Evolutionary conservation across 2,888 invertebrate species (phyloP), one percentile per base, ranked within the genome.

Genomic region (Conops quadrifasciatus): DNA sequence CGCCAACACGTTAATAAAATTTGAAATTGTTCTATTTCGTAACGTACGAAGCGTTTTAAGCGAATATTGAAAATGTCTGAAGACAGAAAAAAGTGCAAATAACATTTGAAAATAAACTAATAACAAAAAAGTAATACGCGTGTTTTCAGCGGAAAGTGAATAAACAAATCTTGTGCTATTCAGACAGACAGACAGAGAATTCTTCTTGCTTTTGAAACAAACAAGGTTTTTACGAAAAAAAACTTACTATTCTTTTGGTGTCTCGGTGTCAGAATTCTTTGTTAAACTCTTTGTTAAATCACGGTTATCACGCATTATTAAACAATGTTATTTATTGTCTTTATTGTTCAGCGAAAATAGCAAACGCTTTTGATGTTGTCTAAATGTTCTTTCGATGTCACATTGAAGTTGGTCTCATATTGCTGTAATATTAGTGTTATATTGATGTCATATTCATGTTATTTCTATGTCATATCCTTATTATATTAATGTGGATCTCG

Each of bases 311-410:
- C 49, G 58, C 47, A 58, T 67, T 58, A 67, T 58, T 58, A 26
- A 36, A 56, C 24, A 45, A 45, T 26, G 5, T 36, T 36, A 36
- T 36, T 36, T 36, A 36, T 36, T 36, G 36, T 36, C 36, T 9
- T 7, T 9, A 36, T 7, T 36, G 36, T 36, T 36, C 36, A 28
- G 13, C 11, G 9, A 58, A 15, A 28, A 26, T 58, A 3, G 16
- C 62, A 49, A 51, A 62, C 51, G 68, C 62, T 68, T 68, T 68
- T n/a, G 47, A 68, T 68, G 68, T 68, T 59, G 21, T 60, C 60
- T 60, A 19, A 21, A 47, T 62, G 24, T 60, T 49, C 21, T 59
- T n/a, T 60, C 49, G 15, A 13, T 66, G 19, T 19, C 19, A 30
- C 28, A 53, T 67, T 49, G 49, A 59, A 28, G 15, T 51, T 53